Percentiles rank a stretch among this genome's conserved stretches.
Evolutionary conservation across 2,797 vertebrate genomes (phyloP).

Genomic region (Potorous gilbertii): DNA sequence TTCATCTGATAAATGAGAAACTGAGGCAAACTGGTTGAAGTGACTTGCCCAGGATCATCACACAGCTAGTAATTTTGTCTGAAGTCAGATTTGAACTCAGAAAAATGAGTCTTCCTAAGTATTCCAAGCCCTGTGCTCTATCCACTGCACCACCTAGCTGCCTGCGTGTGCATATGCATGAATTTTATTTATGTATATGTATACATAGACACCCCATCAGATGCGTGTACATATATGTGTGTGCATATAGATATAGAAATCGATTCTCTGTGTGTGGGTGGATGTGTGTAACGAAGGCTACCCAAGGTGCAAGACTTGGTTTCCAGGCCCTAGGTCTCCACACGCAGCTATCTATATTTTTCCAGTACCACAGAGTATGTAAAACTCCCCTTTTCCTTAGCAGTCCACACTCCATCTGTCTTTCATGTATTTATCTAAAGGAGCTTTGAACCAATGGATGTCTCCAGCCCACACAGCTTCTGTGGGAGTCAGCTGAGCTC

Average conservation of each 20-base stretch:
- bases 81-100: background rate
- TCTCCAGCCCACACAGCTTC: background rate
- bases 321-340: background rate
- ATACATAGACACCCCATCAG: no score
- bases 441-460: background rate
- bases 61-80: background rate
- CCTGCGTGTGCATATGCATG: background rate
- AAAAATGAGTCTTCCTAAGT: background rate
- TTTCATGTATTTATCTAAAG: background rate
- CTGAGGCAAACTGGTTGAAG: background rate
- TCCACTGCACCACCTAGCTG: background rate
- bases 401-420: background rate
- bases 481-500: background rate
- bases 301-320: background rate
- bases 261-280: background rate
- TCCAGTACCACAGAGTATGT: background rate
- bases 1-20: background rate
- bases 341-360: background rate
- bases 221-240: no score
- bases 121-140: background rate
- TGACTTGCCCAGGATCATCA: background rate
- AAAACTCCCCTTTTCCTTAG: background rate
- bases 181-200: no score
- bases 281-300: background rate
- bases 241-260: no score